Percentiles rank a stretch among this genome's conserved stretches.
phyloP scores from a whole-genome alignment of 1,140 invertebrate genomes.

The Probaryconus sp. region DNA sequence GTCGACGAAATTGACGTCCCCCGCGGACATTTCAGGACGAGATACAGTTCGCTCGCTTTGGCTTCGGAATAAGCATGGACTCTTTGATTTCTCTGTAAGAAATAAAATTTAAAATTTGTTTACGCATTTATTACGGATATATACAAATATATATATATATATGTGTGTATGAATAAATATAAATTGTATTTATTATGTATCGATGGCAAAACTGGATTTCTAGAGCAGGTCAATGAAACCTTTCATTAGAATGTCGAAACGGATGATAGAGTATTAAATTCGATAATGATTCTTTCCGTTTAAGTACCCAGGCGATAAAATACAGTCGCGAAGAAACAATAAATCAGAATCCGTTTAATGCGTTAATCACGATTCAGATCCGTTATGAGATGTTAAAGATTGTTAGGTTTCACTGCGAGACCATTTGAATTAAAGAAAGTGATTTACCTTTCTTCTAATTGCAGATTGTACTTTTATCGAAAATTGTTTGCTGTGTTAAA shows the following conservation, averaged over 20 bases:
- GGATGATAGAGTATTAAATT: no score
- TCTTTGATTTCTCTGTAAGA: constrained; percentile 59
- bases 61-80: constrained; percentile 65
- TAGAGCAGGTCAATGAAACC: background rate
- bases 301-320: background rate
- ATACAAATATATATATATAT: no score
- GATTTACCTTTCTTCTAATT: no score
- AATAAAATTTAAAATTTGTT: background rate
- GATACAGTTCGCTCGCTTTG: constrained; percentile 71
- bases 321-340: background rate
- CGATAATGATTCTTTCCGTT: background rate
- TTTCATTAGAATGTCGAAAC: constrained; percentile 1
- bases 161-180: no score
- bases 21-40: constrained; percentile 64
- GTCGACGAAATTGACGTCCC: constrained; percentile 80
- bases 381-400: no score
- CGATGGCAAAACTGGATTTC: constrained; percentile 1
- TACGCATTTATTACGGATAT: no score
- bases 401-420: no score
- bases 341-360: background rate
- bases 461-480: constrained; percentile 11
- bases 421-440: no score
- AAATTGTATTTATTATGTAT: no score
- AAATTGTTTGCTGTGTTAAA: no score
- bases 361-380: constrained; percentile 11